Base-by-base conservation (phyloP, 2,113 vertebrate species). In the Otis tarda region DNA sequence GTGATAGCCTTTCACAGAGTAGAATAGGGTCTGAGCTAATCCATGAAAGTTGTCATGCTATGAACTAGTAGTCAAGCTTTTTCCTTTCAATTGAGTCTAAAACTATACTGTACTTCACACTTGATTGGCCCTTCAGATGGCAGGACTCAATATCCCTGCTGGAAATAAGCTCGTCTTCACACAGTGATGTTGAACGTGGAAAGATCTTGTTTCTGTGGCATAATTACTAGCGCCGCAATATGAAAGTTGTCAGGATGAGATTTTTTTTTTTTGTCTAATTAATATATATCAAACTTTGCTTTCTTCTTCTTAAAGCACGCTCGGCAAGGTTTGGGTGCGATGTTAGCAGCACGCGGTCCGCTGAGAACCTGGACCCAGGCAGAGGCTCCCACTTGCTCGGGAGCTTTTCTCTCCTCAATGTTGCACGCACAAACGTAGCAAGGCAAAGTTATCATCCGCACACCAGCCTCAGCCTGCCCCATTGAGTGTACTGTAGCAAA, bases 11-110 rank as follows among this genome's bases (percentile, higher is more conserved):
- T 99, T 99, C 99, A 99, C 90, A 11, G 97, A 98, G 98, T 98
- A 99, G 99, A 99, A 99, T 99, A 98, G 99, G 98, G 98, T 99
- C 98, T 99, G 98, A 98, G 99, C 99, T 99, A 99, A 99, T 99
- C 99, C 99, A 99, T 99, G 98, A 99, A 99, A 99, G 98, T 99
- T 99, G 98, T 98, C 98, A 99, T 98, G 98, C 98, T 99, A 99
- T 99, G 98, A 99, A 99, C 98, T 98, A 98, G 98, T 98, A 98
- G 99, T 99, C 99, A 99, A 99, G 98, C 98, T 99, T 98, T 99
- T 99, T 98, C 98, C 98, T 99, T 99, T 99, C 98, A 99, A 99
- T 98, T 98, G 96, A 98, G 98, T 98, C 98, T 98, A 98, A 98
- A 99, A 98, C 98, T 98, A 98, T 98, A 98, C 98, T 98, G 98